Percentiles rank a stretch among this genome's conserved stretches.
Evolutionary conservation across 2,888 invertebrate genomes (phyloP).

Genomic region (Xestia ashworthii): DNA sequence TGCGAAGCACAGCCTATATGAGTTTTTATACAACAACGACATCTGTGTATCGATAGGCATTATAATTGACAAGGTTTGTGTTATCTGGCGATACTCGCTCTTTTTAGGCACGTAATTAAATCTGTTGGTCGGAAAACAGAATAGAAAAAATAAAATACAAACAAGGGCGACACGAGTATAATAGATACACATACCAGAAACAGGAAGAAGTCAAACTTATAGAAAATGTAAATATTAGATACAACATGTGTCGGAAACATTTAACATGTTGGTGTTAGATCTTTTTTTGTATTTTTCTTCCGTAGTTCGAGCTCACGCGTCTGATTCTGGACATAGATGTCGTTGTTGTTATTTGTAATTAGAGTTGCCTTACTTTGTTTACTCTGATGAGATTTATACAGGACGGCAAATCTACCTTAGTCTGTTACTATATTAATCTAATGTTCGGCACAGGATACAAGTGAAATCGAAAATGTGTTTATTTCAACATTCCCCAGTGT

Average conservation of each 20-base stretch:
- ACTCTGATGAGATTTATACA: constrained; percentile 63
- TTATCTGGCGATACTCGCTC: background rate
- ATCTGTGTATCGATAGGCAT: constrained; percentile 27
- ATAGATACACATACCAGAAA: background rate
- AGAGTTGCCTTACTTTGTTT: constrained; percentile 73
- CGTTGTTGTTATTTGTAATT: constrained; percentile 63
- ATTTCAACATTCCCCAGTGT: constrained; percentile 62
- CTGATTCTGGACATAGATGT: constrained; percentile 29
- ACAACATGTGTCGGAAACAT: constrained; percentile 10
- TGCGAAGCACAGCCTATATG: constrained; percentile 41
- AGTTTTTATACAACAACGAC: constrained; percentile 60
- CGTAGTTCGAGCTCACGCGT: background rate
- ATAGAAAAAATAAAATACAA: constrained; percentile 9
- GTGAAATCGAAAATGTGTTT: constrained; percentile 53
- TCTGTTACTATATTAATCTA: constrained; percentile 55
- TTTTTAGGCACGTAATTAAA: background rate
- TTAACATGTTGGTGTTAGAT: constrained; percentile 15
- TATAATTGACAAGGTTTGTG: background rate
- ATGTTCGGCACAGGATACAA: constrained; percentile 56
- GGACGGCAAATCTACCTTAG: constrained; percentile 42
- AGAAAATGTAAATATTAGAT: constrained; percentile 5
- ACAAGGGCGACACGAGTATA: background rate
- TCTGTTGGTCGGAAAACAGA: background rate
- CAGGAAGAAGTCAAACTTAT: constrained; percentile 16
- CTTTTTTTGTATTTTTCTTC: constrained; percentile 13